Base-by-base conservation (phyloP, 2,888 invertebrate genomes). In the Synanthedon myopaeformis region DNA sequence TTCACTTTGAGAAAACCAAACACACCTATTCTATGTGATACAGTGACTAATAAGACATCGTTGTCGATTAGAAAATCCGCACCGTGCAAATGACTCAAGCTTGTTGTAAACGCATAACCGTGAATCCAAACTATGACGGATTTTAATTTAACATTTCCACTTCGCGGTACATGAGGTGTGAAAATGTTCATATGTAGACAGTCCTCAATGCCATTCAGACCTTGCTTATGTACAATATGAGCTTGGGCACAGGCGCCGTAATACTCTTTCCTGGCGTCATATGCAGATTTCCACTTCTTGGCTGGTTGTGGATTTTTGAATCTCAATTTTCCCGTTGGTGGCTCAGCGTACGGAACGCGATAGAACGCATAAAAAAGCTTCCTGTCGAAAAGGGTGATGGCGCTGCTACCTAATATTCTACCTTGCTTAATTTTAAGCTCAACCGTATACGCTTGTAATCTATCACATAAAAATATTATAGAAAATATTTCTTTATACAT, bases 161-260 rank as follows among this genome's bases (percentile, higher is more conserved):
- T 49, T 51, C 71, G 75, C 0, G 75, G 74, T 56, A 90, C 62
- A 55, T 69, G 69, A 1, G 91, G 91, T 5, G 91, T 89, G 66
- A 90, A 93, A 5, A 93, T 90, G 68, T 93, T 93, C n/a, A 93
- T 64, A 62, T 89, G 89, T 0, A 93, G 84, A 61, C 93, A 93
- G 66, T 91, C 89, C 72, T 91, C 91, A 51, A 73, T 74, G 5
- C 91, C 91, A 64, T 71, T 81, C 19, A 74, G 19, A 1, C 65
- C 70, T 19, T 76, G 60, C 62, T 76, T 82, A 54, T 84, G 80
- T 17, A 77, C 74, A 10, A 86, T 76, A 56, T 90, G 90, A 1
- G 83, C 63, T 72, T 93, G 93, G 0, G 92, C 91, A 70, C 93
- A 94, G 0, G 83, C 72, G 1, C 83, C 84, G 49, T 74, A 74